A percentile compares a stretch with the other conserved stretches of the same genome.
Conservation (phyloP, 2,888 invertebrate genomes). For the Lasioglossum vierecki region DNA sequence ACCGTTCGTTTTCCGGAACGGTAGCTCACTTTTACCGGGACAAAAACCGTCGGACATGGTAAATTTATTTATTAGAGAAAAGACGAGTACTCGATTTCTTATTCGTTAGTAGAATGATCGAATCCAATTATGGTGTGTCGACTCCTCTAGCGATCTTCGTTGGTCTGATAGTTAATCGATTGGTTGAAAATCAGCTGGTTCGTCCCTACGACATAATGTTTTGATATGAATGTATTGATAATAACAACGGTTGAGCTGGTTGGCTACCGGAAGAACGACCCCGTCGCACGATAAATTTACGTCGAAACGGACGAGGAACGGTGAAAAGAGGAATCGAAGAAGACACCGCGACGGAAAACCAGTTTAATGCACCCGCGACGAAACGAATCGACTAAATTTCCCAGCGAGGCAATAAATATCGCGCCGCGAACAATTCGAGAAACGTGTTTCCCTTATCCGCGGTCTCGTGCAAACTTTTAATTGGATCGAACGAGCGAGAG, state of each 20-base stretch:
- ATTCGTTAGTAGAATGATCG: background rate
- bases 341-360: background rate
- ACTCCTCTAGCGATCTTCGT: background rate
- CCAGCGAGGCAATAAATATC: conserved; percentile 43
- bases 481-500: conserved; percentile 47
- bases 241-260: background rate
- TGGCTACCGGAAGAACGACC: background rate
- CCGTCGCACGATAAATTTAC: background rate
- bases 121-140: background rate
- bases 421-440: conserved; percentile 42
- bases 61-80: background rate
- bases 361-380: background rate
- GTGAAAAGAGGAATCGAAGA: background rate
- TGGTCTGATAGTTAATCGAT: too few species aligned
- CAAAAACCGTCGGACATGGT: background rate
- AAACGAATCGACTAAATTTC: conserved; percentile 14
- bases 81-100: background rate
- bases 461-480: conserved; percentile 56
- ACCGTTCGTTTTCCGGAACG: conserved; percentile 29
- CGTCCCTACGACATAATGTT: background rate
- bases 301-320: background rate
- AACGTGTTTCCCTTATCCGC: conserved; percentile 48
- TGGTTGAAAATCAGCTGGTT: background rate
- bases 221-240: background rate
- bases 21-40: background rate